Evolutionary conservation across 2,113 vertebrate species (phyloP), one percentile per base, ranked within the genome.

Genomic region (Taxidea taxus): DNA sequence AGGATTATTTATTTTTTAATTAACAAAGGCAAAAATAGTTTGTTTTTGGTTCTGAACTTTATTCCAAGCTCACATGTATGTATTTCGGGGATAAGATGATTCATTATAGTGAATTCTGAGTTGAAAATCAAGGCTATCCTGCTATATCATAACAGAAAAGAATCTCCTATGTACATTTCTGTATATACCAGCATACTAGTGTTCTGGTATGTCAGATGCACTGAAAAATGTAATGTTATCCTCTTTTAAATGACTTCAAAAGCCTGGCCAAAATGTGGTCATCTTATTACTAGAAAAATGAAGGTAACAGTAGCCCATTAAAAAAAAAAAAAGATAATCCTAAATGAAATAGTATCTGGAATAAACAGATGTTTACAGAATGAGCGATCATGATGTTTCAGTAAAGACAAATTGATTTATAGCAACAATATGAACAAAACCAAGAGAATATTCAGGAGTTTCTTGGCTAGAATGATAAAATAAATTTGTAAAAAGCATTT

Each of bases 391-490:
- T 64, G 51, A 74, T 47, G 56, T 72, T 86, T 94, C 13, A 77
- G 1, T 86, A 85, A 82, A 87, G 51, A 87, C 23, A 97, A 95
- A 62, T 2, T 90, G 21, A 47, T 62, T 54, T 91, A 68, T 54
- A 84, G 31, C 66, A 94, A 85, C 15, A 92, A 58, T 20, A 84
- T 93, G 83, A 96, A 86, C 23, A 94, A 51, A 94, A 60, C 77
- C 16, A 94, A 90, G 42, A 39, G 87, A 97, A 94, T 34, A 81
- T 68, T 74, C 29, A 95, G 13, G 66, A 81, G 31, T 64, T 90
- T 92, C 42, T 94, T 34, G 90, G 15, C 15, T 82, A 95, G 27
- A 42, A 85, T 31, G 31, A 87, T 37, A 96, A 97, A 95, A 83
- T 80, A 62, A 89, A 84, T 75, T 44, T 85, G 42, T 60, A 93